phyloP scores from a whole-genome alignment of 1,140 invertebrate species.

The Temnothorax curvispinosus region DNA sequence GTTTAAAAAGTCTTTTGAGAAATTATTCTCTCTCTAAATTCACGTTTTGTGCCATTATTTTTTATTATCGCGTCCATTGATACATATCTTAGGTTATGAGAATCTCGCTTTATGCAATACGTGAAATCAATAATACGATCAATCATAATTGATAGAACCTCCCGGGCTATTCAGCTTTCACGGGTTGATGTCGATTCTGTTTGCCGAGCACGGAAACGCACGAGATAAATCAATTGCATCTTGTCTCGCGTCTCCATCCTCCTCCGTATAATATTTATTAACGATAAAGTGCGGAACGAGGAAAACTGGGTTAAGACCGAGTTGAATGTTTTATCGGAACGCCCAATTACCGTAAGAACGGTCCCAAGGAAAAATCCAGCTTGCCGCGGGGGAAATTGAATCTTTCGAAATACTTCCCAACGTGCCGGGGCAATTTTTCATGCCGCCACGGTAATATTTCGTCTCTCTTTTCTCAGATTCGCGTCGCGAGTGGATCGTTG shows the following conservation, averaged over 20 bases:
- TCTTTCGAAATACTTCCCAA: constrained; percentile 53
- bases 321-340: constrained; percentile 52
- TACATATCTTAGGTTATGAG: background rate
- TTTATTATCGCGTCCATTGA: background rate
- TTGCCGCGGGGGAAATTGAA: constrained; percentile 56
- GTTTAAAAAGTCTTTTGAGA: background rate
- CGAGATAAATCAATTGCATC: constrained; percentile 47
- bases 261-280: constrained; percentile 50
- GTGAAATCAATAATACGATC: constrained; percentile 5
- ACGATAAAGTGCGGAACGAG: constrained; percentile 23
- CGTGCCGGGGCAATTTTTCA: constrained; percentile 47
- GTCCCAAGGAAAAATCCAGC: constrained; percentile 50
- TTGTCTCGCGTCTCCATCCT: background rate
- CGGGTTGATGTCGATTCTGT: constrained; percentile 30
- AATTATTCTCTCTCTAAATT: background rate
- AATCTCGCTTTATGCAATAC: background rate
- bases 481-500: constrained; percentile 48
- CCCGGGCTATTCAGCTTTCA: background rate
- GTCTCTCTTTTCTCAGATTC: constrained; percentile 48
- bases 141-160: constrained; percentile 38
- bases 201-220: constrained; percentile 33
- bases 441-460: constrained; percentile 53
- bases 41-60: background rate
- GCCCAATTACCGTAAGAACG: constrained; percentile 55
- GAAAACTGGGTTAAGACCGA: constrained; percentile 35